Percentiles rank a stretch among this genome's conserved stretches.
These are phyloP conservation scores for Axis porcinus DNA, from an alignment of 2,113 vertebrate genomes.

Conservation along the genomic window DNA sequence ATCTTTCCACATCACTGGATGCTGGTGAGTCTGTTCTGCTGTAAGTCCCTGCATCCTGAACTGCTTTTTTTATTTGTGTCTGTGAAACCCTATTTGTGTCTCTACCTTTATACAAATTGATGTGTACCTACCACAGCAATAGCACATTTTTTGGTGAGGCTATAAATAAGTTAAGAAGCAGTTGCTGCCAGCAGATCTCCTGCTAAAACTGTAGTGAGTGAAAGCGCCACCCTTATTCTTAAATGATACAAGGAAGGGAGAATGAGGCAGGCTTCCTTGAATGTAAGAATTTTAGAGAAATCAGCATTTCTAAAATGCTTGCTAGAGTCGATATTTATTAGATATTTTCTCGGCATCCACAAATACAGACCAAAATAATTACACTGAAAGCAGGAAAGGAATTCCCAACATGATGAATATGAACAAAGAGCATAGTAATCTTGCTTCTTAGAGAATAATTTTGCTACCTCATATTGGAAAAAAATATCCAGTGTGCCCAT, in stretches of 20 bases:
- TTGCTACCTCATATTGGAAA: not conserved
- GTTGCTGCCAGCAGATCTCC: not conserved
- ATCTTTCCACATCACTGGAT: not conserved
- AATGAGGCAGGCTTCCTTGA: not conserved
- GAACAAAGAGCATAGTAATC: not conserved
- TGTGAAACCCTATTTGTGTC: not conserved
- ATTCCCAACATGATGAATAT: not conserved
- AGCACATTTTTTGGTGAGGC: not conserved
- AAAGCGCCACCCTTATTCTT: not conserved
- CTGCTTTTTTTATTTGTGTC: not conserved
- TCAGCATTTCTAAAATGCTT: not conserved
- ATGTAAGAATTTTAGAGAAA: not conserved
- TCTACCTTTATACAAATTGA: not conserved
- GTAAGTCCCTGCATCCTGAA: not conserved
- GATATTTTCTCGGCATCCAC: not conserved
- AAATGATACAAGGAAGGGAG: not conserved
- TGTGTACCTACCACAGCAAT: not conserved
- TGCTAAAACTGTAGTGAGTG: not conserved
- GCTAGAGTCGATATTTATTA: not conserved
- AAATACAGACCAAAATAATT: not conserved
- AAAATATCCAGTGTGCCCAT: not conserved
- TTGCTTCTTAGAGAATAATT: not conserved
- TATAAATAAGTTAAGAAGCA: not conserved
- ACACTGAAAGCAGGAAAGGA: not conserved
- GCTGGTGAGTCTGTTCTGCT: not conserved